Evolutionary conservation across 2,797 vertebrate genomes (phyloP).

Genomic region (Adrianichthys oophorus): DNA sequence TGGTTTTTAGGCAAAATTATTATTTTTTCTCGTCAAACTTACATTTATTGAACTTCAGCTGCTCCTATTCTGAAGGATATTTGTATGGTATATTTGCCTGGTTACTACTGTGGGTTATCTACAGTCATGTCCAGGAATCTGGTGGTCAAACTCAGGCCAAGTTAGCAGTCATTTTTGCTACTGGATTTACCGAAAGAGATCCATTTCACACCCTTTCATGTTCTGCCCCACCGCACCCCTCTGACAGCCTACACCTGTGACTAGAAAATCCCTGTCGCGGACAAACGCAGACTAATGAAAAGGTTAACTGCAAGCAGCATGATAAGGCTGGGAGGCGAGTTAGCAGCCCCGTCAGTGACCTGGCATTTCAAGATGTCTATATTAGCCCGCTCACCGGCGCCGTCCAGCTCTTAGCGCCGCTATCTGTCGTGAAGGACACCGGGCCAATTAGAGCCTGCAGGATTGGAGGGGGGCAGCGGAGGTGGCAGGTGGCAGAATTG

Average conservation of each 20-base stretch:
- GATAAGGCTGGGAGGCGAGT: constrained; percentile 58
- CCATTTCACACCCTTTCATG: constrained; percentile 7
- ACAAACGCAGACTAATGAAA: constrained; percentile 67
- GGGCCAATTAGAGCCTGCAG: constrained; percentile 67
- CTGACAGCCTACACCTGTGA: constrained; percentile 9
- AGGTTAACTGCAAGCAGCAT: constrained; percentile 69
- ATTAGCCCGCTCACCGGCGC: constrained; percentile 56
- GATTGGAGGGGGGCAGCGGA: constrained; percentile 19
- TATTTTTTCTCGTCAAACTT: too few relatives aligned
- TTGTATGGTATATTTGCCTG: too few relatives aligned
- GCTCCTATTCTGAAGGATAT: too few relatives aligned
- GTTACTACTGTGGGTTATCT: too few relatives aligned
- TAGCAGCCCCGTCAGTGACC: constrained; percentile 55
- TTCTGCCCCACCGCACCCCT: constrained; percentile 2
- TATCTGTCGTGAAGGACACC: constrained; percentile 59
- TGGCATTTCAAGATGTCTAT: constrained; percentile 74
- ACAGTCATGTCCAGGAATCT: too few relatives aligned
- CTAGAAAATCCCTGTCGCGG: constrained; percentile 39
- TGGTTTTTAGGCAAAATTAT: too few relatives aligned
- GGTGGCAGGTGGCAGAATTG: constrained; percentile 22
- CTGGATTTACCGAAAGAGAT: background rate
- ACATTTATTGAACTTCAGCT: too few relatives aligned
- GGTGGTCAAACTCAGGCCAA: background rate
- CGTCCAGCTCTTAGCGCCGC: constrained; percentile 34
- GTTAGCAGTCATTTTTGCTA: constrained; percentile 3